Evolutionary conservation across 2,113 vertebrate genomes (phyloP).

Genomic region (Solenodon paradoxus): DNA sequence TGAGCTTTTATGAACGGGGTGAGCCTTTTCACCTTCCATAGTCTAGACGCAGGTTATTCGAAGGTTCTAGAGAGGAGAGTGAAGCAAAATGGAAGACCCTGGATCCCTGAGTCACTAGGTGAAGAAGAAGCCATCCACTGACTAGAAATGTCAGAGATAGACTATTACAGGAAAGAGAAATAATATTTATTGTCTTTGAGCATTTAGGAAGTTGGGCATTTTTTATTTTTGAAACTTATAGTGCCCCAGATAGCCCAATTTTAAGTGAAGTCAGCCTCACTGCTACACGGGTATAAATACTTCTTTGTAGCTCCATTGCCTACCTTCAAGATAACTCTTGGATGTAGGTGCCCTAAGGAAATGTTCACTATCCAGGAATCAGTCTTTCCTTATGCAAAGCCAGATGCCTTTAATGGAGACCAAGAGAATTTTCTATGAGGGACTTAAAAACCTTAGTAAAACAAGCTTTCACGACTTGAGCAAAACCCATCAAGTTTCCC

Average conservation of each 20-base stretch:
- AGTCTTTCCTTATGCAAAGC: neutral
- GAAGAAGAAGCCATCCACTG: neutral
- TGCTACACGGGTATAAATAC: neutral
- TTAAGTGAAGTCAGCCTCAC: neutral
- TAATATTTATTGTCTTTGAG: neutral
- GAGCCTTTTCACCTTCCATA: neutral
- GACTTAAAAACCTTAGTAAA: neutral
- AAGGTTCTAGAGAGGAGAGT: neutral
- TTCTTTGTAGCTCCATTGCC: neutral
- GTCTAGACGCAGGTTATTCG: neutral
- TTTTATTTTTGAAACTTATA: neutral
- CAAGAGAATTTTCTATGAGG: neutral
- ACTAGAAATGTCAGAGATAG: neutral
- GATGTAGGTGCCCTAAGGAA: neutral
- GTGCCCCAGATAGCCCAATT: neutral
- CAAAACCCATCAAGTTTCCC: neutral
- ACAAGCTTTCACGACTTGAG: neutral
- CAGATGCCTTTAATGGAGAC: neutral
- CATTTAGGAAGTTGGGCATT: neutral
- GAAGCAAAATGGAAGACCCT: neutral
- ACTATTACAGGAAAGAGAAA: neutral
- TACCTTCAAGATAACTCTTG: neutral
- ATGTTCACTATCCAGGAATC: neutral
- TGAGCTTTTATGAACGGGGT: neutral
- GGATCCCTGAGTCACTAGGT: neutral